phyloP scores from a whole-genome alignment of 1,140 invertebrate genomes.

The Mylabris phalerata region DNA sequence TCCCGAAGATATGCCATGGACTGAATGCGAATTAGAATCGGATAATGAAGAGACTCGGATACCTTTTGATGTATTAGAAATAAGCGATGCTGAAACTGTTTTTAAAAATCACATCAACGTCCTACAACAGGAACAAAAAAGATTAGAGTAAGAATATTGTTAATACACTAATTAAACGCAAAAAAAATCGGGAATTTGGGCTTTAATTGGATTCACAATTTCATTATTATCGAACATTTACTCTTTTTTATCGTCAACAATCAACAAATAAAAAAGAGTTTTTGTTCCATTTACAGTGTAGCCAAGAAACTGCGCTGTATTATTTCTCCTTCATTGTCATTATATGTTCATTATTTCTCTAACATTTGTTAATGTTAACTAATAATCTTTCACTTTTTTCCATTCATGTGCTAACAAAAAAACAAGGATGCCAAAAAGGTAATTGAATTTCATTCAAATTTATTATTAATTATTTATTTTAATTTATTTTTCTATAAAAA shows the following conservation, averaged over 20 bases:
- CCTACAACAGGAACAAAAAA: slow-evolving; percentile 82
- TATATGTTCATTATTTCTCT: no score
- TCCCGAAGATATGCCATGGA: slow-evolving; percentile 71
- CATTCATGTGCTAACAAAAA: slow-evolving; percentile 4
- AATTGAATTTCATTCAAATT: not conserved
- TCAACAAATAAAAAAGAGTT: no score
- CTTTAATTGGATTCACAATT: no score
- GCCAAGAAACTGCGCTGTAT: no score
- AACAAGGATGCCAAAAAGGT: slow-evolving; percentile 32
- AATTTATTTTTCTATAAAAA: slow-evolving; percentile 5
- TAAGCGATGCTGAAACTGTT: slow-evolving; percentile 82
- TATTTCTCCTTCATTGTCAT: no score
- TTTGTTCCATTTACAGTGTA: no score
- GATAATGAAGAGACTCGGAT: slow-evolving; percentile 65
- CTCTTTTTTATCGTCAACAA: no score
- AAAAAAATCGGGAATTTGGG: not conserved
- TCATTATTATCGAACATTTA: no score
- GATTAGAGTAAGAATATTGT: slow-evolving; percentile 67
- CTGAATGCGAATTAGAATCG: slow-evolving; percentile 64
- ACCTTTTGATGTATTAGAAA: slow-evolving; percentile 86
- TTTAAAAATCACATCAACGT: slow-evolving; percentile 88
- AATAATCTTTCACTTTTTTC: not conserved
- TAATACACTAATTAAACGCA: not conserved
- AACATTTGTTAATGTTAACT: no score
- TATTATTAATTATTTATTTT: slow-evolving; percentile 5